phyloP scores from a whole-genome alignment of 2,797 vertebrate species.

The Clarias laeviceps region DNA sequence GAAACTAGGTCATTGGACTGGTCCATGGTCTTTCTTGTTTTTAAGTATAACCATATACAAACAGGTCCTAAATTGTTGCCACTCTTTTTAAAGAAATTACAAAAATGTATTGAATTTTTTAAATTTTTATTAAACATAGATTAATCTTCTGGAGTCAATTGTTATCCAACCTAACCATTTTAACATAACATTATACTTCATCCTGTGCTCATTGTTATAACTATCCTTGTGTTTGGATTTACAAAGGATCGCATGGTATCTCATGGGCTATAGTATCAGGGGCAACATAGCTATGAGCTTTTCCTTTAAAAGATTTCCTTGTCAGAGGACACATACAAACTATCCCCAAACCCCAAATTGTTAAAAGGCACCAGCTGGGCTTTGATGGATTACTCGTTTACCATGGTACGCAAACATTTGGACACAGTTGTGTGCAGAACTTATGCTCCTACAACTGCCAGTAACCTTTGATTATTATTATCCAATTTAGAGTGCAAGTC shows the following conservation, averaged over 20 bases:
- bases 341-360: constrained; percentile 24
- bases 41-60: not conserved
- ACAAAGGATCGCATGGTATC: not conserved
- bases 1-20: not conserved
- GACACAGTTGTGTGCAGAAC: constrained; percentile 50
- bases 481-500: constrained; percentile 55
- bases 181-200: not conserved
- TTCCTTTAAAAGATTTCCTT: constrained; percentile 4
- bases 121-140: too few relatives aligned
- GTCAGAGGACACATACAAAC: constrained; percentile 21
- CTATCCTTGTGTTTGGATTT: not conserved
- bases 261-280: too few relatives aligned
- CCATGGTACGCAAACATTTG: constrained; percentile 59
- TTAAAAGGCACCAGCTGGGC: constrained; percentile 58
- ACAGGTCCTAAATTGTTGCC: not conserved
- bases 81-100: not conserved
- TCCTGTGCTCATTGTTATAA: not conserved
- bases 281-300: constrained; percentile 24
- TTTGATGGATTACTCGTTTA: constrained; percentile 57
- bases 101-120: not conserved
- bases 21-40: not conserved
- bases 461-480: constrained; percentile 59
- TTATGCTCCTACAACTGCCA: constrained; percentile 56
- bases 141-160: not conserved
- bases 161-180: not conserved